A percentile compares a stretch with the other conserved stretches of the same genome.
These are phyloP conservation scores for Actinemys pallida DNA, from an alignment of 2,113 vertebrate species.

Conservation along the genomic window DNA sequence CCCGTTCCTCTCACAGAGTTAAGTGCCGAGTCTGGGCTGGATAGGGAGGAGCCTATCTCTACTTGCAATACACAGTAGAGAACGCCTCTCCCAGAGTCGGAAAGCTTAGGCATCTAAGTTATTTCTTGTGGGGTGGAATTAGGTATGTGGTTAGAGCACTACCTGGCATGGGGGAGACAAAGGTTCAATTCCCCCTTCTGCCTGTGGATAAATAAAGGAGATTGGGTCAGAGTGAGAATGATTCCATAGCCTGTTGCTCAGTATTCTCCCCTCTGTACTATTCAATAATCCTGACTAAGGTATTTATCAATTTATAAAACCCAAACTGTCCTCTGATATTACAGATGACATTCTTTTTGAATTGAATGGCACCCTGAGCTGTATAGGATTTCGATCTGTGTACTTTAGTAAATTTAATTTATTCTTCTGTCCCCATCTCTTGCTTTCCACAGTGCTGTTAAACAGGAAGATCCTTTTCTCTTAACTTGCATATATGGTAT, in stretches of 20 bases:
- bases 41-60: not conserved
- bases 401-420: not conserved
- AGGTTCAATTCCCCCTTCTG: not conserved
- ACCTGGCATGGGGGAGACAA: not conserved
- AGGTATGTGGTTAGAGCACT: not conserved
- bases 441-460: not conserved
- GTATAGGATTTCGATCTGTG: not conserved
- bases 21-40: not conserved
- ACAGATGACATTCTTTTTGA: not conserved
- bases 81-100: fast-evolving
- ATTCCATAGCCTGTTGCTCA: too few species aligned
- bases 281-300: not conserved
- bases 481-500: not conserved
- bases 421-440: not conserved
- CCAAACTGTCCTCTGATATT: not conserved
- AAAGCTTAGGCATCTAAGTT: not conserved
- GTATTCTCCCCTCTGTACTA: not conserved
- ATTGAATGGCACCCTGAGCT: not conserved
- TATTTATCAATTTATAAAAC: not conserved
- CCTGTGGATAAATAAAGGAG: not conserved
- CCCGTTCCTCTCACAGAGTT: not conserved
- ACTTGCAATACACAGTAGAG: not conserved
- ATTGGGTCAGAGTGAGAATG: not conserved
- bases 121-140: not conserved
- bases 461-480: not conserved